These are phyloP conservation scores for Glandiceps talaboti DNA, from an alignment of 53 echinoderm and acorn worm species.

Conservation along the genomic window DNA sequence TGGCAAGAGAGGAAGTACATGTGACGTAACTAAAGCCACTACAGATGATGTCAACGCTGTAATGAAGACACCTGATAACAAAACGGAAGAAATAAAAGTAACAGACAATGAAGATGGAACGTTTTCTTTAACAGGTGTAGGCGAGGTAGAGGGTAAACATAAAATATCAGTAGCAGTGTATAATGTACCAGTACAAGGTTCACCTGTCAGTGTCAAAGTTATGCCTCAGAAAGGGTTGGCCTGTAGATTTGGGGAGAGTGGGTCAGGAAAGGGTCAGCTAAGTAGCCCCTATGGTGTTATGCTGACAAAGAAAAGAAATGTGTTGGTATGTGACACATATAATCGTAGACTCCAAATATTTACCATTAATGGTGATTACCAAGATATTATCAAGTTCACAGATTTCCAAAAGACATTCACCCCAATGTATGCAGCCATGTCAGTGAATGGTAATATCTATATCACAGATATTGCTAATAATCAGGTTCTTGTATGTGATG, in stretches of 20 bases:
- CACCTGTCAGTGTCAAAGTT: background rate
- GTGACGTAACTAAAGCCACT: background rate
- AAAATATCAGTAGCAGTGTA: background rate
- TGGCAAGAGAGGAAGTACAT: background rate
- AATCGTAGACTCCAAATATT: background rate
- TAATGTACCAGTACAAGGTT: background rate
- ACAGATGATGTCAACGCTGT: no score
- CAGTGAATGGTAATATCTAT: no score
- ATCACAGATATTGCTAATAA: no score
- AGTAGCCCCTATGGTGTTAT: background rate
- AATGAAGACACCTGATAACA: background rate
- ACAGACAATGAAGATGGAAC: background rate
- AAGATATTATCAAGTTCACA: no score
- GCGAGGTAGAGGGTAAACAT: background rate
- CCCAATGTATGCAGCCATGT: no score
- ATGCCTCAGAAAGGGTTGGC: background rate
- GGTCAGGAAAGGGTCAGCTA: background rate
- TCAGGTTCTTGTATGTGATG: no score
- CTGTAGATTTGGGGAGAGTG: background rate
- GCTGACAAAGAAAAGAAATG: background rate
- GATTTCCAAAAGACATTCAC: no score
- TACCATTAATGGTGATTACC: background rate
- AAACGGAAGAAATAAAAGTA: background rate
- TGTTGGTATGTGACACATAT: background rate
- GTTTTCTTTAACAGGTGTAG: background rate